Evolutionary conservation across 2,888 invertebrate species (phyloP).

Genomic region (Scotopteryx bipunctaria): DNA sequence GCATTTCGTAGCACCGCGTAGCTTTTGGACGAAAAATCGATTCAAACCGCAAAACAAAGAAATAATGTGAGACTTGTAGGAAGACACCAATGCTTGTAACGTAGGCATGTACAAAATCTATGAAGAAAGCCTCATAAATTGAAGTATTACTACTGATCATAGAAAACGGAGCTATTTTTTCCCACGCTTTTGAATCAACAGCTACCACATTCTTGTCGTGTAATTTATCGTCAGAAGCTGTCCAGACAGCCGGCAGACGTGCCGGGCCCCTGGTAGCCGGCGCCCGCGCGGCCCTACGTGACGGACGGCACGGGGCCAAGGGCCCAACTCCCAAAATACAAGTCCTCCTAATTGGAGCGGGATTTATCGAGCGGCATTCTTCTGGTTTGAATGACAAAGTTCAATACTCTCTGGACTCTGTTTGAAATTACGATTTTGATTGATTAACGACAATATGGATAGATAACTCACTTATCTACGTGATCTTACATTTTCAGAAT

Average conservation of each 20-base stretch:
- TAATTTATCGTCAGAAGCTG: slow-evolving; percentile 1
- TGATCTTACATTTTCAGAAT: no score
- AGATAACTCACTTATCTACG: neutral
- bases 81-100: no score
- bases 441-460: no score
- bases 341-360: neutral
- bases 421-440: neutral
- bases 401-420: neutral
- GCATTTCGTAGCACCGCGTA: slow-evolving; percentile 8
- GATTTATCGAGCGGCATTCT: slow-evolving; percentile 2
- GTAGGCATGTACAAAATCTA: neutral
- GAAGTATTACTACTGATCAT: neutral
- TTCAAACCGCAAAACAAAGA: neutral
- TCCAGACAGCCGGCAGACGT: slow-evolving; percentile 23
- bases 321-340: slow-evolving; percentile 8
- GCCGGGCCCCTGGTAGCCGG: slow-evolving; percentile 20
- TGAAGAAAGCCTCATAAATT: no score
- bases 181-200: neutral
- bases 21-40: no score
- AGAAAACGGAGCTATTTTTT: neutral
- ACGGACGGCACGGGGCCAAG: slow-evolving; percentile 16
- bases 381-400: slow-evolving; percentile 3
- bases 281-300: slow-evolving; percentile 31
- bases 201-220: neutral
- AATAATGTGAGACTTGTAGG: no score